A percentile compares a stretch with the other conserved stretches of the same genome.
phyloP scores from a whole-genome alignment of 1,140 invertebrate genomes.

The Bursaphelenchus mucronatus region DNA sequence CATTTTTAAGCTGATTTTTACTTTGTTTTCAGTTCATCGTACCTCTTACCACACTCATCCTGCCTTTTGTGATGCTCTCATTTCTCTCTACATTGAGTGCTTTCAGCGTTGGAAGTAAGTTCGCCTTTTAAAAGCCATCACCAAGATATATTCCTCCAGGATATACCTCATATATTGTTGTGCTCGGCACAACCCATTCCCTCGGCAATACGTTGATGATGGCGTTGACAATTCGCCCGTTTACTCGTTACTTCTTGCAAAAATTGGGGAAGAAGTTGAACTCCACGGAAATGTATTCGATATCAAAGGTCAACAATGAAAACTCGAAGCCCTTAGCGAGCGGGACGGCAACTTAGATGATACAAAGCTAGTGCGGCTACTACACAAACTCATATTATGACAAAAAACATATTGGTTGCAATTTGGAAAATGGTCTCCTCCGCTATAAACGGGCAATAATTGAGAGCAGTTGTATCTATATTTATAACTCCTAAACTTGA shows the following conservation, averaged over 20 bases:
- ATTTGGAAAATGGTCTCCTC: too few species aligned
- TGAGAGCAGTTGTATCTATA: too few species aligned
- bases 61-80: neutral
- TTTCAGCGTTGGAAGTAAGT: slow-evolving; percentile 1
- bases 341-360: too few species aligned
- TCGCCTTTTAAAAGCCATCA: neutral
- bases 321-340: too few species aligned
- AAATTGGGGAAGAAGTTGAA: neutral
- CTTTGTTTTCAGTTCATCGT: slow-evolving; percentile 7
- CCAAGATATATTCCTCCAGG: neutral
- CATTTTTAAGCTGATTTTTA: too few species aligned
- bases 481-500: too few species aligned
- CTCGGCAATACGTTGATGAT: slow-evolving; percentile 2
- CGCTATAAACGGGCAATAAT: too few species aligned
- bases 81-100: neutral
- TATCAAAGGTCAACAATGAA: too few species aligned
- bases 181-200: slow-evolving; percentile 3
- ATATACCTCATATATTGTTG: neutral
- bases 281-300: neutral
- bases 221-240: neutral
- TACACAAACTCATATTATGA: too few species aligned
- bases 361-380: too few species aligned
- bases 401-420: too few species aligned
- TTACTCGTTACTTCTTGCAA: neutral
- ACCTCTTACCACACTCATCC: slow-evolving; percentile 3